phyloP scores from a whole-genome alignment of 2,888 invertebrate species.

The Baccha elongata region DNA sequence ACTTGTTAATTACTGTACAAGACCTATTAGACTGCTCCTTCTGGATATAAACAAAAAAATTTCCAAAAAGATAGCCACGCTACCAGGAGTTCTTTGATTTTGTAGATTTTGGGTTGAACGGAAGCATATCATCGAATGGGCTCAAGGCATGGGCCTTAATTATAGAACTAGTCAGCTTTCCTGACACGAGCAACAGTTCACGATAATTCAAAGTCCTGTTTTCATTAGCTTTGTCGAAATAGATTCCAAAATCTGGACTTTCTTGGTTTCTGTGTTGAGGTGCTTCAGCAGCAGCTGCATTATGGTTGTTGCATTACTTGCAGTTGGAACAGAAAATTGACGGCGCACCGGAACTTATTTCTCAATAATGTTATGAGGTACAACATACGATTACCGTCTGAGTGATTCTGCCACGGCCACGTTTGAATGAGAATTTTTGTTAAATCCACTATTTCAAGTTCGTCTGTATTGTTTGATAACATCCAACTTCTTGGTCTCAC shows the following conservation, averaged over 20 bases:
- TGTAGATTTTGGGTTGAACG: conserved; percentile 75
- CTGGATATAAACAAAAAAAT: conserved; percentile 79
- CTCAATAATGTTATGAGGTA: conserved; percentile 78
- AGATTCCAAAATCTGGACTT: conserved; percentile 75
- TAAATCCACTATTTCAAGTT: conserved; percentile 75
- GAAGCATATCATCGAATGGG: conserved; percentile 79
- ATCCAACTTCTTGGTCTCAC: conserved; percentile 77
- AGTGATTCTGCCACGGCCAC: conserved; percentile 81
- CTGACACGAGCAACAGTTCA: conserved; percentile 80
- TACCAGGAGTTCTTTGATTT: conserved; percentile 77
- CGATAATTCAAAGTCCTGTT: conserved; percentile 77
- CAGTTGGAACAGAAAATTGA: conserved; percentile 76
- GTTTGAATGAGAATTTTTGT: conserved; percentile 76
- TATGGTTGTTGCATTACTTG: conserved; percentile 77
- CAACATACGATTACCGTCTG: conserved; percentile 76
- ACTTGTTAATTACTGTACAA: conserved; percentile 77
- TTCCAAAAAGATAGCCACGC: conserved; percentile 81
- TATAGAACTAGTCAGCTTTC: conserved; percentile 80
- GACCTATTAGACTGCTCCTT: conserved; percentile 77
- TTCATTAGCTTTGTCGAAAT: conserved; percentile 74
- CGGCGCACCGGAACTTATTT: conserved; percentile 80
- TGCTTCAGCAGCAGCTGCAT: conserved; percentile 78
- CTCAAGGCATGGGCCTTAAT: conserved; percentile 79
- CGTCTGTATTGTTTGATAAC: conserved; percentile 78
- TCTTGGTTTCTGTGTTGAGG: conserved; percentile 78